Evolutionary conservation across 2,797 vertebrate genomes (phyloP), one percentile per base, ranked within the genome.

Genomic region (Ctenochaetus hawaiiensis): DNA sequence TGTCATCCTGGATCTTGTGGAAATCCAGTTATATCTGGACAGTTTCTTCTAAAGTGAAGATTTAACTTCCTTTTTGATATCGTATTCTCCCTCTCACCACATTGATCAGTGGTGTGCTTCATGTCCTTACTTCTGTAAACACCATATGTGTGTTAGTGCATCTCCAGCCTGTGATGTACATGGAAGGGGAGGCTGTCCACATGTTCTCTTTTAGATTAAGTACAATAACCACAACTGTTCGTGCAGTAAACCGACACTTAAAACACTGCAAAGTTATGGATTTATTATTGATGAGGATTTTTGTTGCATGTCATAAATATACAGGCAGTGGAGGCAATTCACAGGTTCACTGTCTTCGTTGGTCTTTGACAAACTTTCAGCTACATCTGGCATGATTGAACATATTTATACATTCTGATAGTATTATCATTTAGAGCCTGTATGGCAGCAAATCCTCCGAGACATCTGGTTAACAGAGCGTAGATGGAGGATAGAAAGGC

Each of bases 381-480:
- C 37, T 37, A n/a, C 34, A 41, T 23, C 20, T 70, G 2, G 9
- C 58, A 44, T 75, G 58, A 52, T 37, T 44, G n/a, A 20, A 37
- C 49, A 44, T 52, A 65, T 47, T 53, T 61, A 60, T 66, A 53
- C 65, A 77, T 69, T 75, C 47, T 79, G 71, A 84, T 76, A 72
- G 48, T 70, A 53, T 87, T 85, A 82, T 81, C 84, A 89, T 88
- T 82, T 78, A 60, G 67, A 74, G 59, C 16, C 62, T 73, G 79
- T 63, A 54, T 78, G 62, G 51, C 68, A 75, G 79, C 63, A 83
- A 82, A 83, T 84, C 88, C 84, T 80, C 49, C 0, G 88, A 90
- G 89, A 91, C 57, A 8, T 83, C 76, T 88, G 87, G 76, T 91
- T 91, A 92, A 90, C 87, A 89, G 92, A 91, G 87, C 85, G 10